Percentiles rank a stretch among this genome's conserved stretches.
Conservation (phyloP, 2,113 vertebrate genomes). For the Proteles cristata region DNA sequence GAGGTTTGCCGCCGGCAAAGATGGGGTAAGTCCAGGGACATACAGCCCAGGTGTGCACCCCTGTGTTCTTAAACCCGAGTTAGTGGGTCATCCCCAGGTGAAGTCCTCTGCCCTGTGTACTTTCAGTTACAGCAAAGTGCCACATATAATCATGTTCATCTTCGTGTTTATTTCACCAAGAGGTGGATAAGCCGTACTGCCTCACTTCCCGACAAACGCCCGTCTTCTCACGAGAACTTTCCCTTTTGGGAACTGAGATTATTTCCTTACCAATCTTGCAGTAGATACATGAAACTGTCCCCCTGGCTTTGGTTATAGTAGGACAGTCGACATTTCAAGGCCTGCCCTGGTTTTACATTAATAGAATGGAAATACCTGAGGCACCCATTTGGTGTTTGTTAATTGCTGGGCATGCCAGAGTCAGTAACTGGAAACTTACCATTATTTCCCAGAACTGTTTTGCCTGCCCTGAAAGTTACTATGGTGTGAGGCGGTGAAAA, state of each 20-base stretch:
- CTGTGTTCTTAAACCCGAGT: not conserved
- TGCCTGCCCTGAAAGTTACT: not conserved
- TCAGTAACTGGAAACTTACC: not conserved
- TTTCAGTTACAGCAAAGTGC: not conserved
- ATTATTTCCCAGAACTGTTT: not conserved
- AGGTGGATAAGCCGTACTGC: not conserved
- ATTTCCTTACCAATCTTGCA: not conserved
- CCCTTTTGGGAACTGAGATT: not conserved
- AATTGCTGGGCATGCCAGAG: not conserved
- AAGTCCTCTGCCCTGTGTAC: not conserved
- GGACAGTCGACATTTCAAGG: not conserved
- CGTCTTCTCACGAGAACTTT: not conserved
- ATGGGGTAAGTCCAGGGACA: slow-evolving; percentile 86
- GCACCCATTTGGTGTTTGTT: not conserved
- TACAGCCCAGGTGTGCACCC: not conserved
- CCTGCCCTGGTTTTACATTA: not conserved
- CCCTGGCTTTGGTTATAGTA: not conserved
- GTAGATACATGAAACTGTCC: not conserved
- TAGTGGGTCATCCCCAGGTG: not conserved
- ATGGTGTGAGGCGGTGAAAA: not conserved
- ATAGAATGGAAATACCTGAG: not conserved
- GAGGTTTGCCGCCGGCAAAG: slow-evolving; percentile 74
- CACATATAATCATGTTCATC: no score
- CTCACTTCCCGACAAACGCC: not conserved
- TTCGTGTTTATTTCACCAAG: not conserved